Base-by-base conservation (phyloP, 2,113 vertebrate genomes). In the Natator depressus region DNA sequence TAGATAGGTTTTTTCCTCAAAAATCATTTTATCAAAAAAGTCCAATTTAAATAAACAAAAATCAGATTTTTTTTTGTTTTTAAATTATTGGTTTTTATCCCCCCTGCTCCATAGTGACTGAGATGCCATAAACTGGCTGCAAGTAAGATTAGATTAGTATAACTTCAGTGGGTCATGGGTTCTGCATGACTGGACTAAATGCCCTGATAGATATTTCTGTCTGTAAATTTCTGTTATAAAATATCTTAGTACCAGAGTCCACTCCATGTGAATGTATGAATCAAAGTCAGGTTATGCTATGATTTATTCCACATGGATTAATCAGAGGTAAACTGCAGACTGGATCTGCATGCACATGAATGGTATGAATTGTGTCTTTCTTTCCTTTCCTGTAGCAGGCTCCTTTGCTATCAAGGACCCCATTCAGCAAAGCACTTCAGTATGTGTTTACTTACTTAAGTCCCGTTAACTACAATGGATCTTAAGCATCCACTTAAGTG, bases 401-500 rank as follows among this genome's bases (percentile, higher is more conserved):
- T 62, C 24, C 6, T 29, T 95, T 0, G 0, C 49, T 90, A 46
- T 69, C n/a, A 62, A 6, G 75, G 20, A 76, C 85, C 27, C 10
- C 38, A 78, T 69, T 93, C 54, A 93, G 89, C 87, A 81, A 88
- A 91, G 54, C 59, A 20, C 59, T 76, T 29, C 13, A 78, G 87
- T 38, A 10, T 91, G 25, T 27, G 46, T 85, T n/a, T 75, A 80
- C 86, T 31, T 93, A 88, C 19, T 65, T 89, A 94, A 92, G 19
- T 92, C 65, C 54, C 10, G 78, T 89, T 93, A 90, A 75, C 62
- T 91, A 14, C 75, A 75, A 27, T 79, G 89, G 54, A 91, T 91
- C 85, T 91, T 54, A 54, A 85, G 8, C 11, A 59, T 47, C 42
- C 24, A 94, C 94, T 88, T 0, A 80, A 91, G 84, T 57, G 0